Evolutionary conservation across 2,888 invertebrate species (phyloP), one percentile per base, ranked within the genome.

Genomic region (Ceramica pisi): DNA sequence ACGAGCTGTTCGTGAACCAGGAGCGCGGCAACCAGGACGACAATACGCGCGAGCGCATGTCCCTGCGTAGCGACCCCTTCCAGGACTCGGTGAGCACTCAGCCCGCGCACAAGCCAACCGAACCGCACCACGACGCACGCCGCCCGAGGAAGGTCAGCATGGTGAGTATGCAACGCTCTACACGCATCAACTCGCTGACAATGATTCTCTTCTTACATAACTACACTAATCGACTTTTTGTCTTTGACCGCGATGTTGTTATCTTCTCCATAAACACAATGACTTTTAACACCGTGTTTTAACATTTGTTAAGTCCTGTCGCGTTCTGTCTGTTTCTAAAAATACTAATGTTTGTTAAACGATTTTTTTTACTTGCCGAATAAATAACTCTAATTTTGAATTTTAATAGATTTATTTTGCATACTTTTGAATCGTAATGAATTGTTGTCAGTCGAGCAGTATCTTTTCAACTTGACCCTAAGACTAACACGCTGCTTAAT

Each of bases 31-130:
- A 98, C 94, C 97, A 97, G 91, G 98, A 98, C 93, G 98, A 98
- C 97, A 98, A 98, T 97, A 98, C 98, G 89, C 98, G 98, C 94
- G 98, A 98, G 94, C 98, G 98, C 94, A 98, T 98, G 97, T 98
- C 98, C 96, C 98, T 99, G 89, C 97, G 98, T 91, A 98, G 98
- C 93, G 98, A 98, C 96, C 98, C 98, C 96, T 97, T 98, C 96
- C 94, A 98, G 98, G 97, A 96, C 92, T 98, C 98, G 96, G 97
- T 98, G 97, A 98, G 98, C 97, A 98, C 98, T 96, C 98, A 97
- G 93, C 95, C 95, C 91, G 90, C 95, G 95, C 96, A 96, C 95
- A 96, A 94, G 95, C 94, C 96, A 94, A 94, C 94, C 96, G 96
- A 97, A 94, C 93, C 96, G 95, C 95, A 94, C 92, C 93, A 94